These are phyloP conservation scores for Meloidogyne exigua DNA, from an alignment of 1,140 invertebrate species.

Conservation along the genomic window DNA sequence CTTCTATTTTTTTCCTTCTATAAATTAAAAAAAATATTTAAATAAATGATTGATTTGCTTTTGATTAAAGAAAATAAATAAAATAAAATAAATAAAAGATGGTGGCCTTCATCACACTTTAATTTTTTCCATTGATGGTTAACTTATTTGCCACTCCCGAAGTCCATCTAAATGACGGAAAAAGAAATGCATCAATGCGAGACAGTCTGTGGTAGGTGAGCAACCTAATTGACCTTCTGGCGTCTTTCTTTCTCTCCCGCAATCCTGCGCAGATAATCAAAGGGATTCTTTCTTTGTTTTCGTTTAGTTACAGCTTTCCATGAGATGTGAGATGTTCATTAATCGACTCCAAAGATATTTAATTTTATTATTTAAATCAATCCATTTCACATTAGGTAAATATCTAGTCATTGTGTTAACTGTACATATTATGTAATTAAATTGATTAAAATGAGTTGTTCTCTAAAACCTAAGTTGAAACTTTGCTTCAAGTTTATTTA, in stretches of 20 bases:
- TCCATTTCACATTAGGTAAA: too few relatives aligned
- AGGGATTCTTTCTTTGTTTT: not conserved
- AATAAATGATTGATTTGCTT: not conserved
- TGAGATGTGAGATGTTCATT: not conserved
- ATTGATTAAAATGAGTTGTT: too few relatives aligned
- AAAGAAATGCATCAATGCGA: not conserved
- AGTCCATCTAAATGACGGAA: not conserved
- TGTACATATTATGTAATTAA: too few relatives aligned
- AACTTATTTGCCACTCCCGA: not conserved
- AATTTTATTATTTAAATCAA: not conserved
- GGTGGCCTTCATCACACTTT: not conserved
- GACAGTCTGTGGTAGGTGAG: not conserved
- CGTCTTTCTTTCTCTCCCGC: not conserved
- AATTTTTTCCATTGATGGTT: not conserved
- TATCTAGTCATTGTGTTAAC: too few relatives aligned
- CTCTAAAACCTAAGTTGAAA: too few relatives aligned
- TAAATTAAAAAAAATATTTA: too few relatives aligned
- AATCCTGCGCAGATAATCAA: not conserved
- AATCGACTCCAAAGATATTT: not conserved
- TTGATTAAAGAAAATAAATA: not conserved
- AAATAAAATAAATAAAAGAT: not conserved
- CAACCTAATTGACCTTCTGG: not conserved
- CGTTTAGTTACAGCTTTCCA: not conserved
- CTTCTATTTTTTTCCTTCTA: too few relatives aligned
- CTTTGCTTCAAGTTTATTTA: too few relatives aligned